phyloP scores from a whole-genome alignment of 2,113 vertebrate genomes.

The Gallinago undulata region DNA sequence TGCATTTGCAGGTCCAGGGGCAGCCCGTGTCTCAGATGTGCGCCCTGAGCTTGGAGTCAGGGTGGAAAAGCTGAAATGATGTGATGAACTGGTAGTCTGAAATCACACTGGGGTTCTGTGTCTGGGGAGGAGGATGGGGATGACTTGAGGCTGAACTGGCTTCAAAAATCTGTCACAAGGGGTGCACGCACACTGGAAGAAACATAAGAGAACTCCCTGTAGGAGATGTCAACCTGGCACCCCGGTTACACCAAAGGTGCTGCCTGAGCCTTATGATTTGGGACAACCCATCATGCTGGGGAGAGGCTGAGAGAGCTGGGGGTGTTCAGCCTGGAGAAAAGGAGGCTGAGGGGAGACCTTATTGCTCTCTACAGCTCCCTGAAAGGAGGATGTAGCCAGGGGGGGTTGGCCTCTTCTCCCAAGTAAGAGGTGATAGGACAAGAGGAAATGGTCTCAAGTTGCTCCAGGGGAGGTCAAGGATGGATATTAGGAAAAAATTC shows the following conservation, averaged over 20 bases:
- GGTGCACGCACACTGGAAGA: background rate
- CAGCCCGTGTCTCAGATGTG: background rate
- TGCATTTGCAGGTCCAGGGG: background rate
- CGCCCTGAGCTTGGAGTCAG: background rate
- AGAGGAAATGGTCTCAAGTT: background rate
- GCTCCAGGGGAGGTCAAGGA: background rate
- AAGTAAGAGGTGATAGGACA: background rate
- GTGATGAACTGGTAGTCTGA: background rate
- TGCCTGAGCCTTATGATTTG: background rate
- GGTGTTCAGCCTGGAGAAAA: background rate
- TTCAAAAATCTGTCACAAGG: background rate
- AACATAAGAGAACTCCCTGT: background rate
- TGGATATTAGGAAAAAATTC: background rate
- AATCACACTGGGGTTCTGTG: background rate
- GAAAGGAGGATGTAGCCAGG: background rate
- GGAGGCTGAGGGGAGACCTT: background rate
- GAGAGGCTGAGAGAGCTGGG: background rate
- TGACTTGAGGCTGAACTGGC: background rate
- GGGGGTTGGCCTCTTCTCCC: background rate
- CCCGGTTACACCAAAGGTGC: background rate
- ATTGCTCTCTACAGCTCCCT: background rate
- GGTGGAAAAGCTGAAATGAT: background rate
- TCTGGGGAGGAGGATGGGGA: background rate
- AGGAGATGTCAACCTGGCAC: background rate
- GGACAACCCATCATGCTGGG: background rate